These are phyloP conservation scores for Camelus dromedarius DNA, from an alignment of 2,113 vertebrate species.

Conservation along the genomic window DNA sequence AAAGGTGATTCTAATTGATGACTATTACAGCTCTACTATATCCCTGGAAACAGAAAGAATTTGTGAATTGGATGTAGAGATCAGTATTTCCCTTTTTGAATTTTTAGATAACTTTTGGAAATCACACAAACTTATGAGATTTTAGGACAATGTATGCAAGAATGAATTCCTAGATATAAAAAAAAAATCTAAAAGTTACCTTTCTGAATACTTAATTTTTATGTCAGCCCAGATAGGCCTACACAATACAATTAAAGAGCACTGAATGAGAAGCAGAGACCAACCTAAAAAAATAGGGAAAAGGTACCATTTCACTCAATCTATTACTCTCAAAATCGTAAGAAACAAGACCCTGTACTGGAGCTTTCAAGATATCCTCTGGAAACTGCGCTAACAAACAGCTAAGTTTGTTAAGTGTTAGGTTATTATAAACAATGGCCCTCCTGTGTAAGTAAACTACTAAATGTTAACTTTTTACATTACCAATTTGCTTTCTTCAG, in stretches of 20 bases:
- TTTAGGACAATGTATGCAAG: neutral
- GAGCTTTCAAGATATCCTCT: neutral
- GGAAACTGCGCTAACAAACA: neutral
- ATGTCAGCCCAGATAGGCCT: neutral
- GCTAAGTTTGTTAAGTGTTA: neutral
- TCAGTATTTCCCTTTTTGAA: conserved; percentile 26
- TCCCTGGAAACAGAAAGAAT: conserved; percentile 22
- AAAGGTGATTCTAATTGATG: conserved; percentile 29
- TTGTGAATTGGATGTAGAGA: neutral
- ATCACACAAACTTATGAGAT: neutral
- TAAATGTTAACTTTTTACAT: conserved; percentile 21
- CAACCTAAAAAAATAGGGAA: conserved; percentile 20
- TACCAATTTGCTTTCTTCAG: conserved; percentile 42
- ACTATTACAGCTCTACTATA: neutral
- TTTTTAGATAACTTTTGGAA: conserved; percentile 18
- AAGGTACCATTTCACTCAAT: neutral
- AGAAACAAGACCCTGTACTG: neutral
- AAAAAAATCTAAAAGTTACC: neutral
- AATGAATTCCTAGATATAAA: neutral
- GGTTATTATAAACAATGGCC: neutral
- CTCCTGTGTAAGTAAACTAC: neutral
- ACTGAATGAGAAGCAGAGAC: neutral
- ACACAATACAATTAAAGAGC: neutral
- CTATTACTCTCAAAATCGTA: neutral
- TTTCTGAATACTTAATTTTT: conserved; percentile 34